Evolutionary conservation across 2,888 invertebrate genomes (phyloP).

Genomic region (Amblyteles armatorius): DNA sequence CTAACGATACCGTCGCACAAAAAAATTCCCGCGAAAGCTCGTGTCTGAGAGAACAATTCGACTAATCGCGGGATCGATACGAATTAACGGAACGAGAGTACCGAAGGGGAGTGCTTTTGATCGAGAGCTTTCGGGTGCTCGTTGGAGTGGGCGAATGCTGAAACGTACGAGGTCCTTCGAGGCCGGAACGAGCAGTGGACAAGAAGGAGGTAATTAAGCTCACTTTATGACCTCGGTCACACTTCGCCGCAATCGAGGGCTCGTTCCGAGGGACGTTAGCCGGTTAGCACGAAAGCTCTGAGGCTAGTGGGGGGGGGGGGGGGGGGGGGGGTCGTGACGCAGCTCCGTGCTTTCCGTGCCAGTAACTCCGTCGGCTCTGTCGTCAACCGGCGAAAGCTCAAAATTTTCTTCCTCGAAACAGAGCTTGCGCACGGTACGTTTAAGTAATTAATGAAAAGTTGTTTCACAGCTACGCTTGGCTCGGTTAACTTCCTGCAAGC

Average conservation of each 20-base stretch:
- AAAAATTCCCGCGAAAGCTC: neutral
- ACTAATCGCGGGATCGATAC: neutral
- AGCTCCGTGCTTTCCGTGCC: neutral
- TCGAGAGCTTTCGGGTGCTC: conserved; percentile 17
- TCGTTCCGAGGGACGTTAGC: conserved; percentile 15
- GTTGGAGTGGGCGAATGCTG: conserved; percentile 9
- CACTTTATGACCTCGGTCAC: conserved; percentile 66
- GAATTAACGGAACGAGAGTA: neutral
- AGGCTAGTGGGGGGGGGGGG: neutral
- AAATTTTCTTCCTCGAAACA: conserved; percentile 10
- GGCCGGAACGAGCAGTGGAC: conserved; percentile 1
- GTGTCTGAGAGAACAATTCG: neutral
- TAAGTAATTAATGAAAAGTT: conserved; percentile 53
- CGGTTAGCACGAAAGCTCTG: conserved; percentile 23
- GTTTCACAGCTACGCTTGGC: conserved; percentile 3
- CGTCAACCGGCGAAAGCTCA: conserved; percentile 11
- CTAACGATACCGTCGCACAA: neutral
- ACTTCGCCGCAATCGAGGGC: conserved; percentile 68
- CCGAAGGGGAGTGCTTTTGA: neutral
- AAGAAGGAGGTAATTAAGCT: conserved; percentile 68
- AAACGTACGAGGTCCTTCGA: conserved; percentile 17
- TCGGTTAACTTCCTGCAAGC: neutral
- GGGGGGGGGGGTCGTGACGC: neutral
- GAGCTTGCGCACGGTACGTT: neutral
- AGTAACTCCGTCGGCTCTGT: neutral